These are phyloP conservation scores for Phalacrocorax brasilianus DNA, from an alignment of 2,113 vertebrate species.

Conservation along the genomic window DNA sequence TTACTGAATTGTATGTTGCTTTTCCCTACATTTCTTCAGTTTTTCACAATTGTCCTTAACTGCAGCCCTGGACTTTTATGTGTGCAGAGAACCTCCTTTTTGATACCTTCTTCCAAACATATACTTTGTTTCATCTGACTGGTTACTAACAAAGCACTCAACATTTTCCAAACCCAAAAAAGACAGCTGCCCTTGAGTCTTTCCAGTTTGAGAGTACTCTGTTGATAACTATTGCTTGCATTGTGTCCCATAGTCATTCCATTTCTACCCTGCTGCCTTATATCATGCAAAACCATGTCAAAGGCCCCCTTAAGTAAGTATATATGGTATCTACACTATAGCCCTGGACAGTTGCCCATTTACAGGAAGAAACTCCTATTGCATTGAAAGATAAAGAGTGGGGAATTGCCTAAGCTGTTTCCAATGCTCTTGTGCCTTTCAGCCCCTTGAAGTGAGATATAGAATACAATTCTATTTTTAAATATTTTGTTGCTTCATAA, in stretches of 20 bases:
- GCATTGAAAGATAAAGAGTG: background rate
- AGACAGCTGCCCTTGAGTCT: background rate
- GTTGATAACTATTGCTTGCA: background rate
- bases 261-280: background rate
- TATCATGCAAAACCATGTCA: background rate
- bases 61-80: background rate
- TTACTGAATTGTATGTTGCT: background rate
- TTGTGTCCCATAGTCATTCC: background rate
- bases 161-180: background rate
- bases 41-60: background rate
- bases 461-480: background rate
- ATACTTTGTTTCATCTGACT: background rate
- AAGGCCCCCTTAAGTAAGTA: background rate
- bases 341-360: background rate
- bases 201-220: background rate
- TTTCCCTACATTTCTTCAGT: background rate
- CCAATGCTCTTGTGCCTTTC: background rate
- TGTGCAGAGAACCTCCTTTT: background rate
- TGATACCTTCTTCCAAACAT: background rate
- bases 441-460: background rate
- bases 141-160: background rate
- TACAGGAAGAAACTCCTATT: background rate
- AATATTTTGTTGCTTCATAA: background rate
- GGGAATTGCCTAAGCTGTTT: background rate
- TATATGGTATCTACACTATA: background rate